Evolutionary conservation across 2,888 invertebrate species (phyloP).

Genomic region (Cistogaster globosa): DNA sequence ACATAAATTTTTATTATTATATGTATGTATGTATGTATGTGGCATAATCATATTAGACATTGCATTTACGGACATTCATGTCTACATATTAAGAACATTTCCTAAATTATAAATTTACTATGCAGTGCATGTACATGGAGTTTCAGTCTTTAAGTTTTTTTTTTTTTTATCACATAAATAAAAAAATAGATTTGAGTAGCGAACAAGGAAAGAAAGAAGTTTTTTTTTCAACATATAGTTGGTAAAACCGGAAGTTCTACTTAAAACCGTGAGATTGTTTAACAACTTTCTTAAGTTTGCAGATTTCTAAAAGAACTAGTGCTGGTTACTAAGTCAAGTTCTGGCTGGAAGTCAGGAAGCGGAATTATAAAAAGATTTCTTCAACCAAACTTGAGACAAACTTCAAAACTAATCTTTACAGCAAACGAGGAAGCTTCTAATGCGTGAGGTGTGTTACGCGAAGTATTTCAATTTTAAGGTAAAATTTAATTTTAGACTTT

Average conservation of each 20-base stretch:
- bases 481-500: too few relatives aligned
- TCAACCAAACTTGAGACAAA: too few relatives aligned
- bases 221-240: constrained; percentile 17
- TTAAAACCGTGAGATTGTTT: constrained; percentile 66
- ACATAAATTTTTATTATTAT: constrained; percentile 53
- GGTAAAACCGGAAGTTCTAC: constrained; percentile 66
- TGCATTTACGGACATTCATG: constrained; percentile 62
- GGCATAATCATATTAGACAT: constrained; percentile 47
- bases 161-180: constrained; percentile 35
- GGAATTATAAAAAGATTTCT: too few relatives aligned
- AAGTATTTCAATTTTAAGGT: too few relatives aligned
- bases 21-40: constrained; percentile 12
- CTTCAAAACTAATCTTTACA: too few relatives aligned
- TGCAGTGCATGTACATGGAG: constrained; percentile 25
- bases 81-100: constrained; percentile 61
- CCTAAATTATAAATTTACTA: constrained; percentile 62
- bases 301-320: constrained; percentile 45
- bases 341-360: not conserved
- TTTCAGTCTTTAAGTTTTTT: constrained; percentile 10
- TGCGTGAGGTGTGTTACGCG: too few relatives aligned
- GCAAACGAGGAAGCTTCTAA: too few relatives aligned
- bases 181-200: not conserved
- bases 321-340: constrained; percentile 5
- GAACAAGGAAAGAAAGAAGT: constrained; percentile 23
- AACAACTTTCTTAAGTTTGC: constrained; percentile 55